Evolutionary conservation across 2,797 vertebrate species (phyloP).

Genomic region (Anabacerthia variegaticeps): DNA sequence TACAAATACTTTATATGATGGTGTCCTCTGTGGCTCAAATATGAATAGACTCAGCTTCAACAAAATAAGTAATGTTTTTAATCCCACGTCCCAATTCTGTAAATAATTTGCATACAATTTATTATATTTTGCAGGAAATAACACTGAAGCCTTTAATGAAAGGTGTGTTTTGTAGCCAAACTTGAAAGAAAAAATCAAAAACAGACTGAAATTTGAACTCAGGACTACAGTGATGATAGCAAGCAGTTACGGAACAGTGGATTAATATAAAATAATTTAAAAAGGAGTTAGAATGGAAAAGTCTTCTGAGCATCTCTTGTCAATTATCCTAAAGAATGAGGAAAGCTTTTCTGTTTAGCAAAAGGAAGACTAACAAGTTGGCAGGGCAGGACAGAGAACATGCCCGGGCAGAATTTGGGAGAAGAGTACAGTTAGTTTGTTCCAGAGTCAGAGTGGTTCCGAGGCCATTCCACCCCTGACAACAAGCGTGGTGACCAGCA

Average conservation of each 20-base stretch:
- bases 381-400: not conserved
- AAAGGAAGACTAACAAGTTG: not conserved
- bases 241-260: not conserved
- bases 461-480: not conserved
- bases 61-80: not conserved
- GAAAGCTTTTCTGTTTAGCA: not conserved
- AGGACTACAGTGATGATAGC: not conserved
- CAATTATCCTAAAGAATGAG: not conserved
- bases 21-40: not conserved
- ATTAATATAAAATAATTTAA: not conserved
- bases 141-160: not conserved
- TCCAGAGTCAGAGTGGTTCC: not conserved
- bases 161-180: not conserved
- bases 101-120: not conserved
- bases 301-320: not conserved
- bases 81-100: not conserved
- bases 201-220: not conserved
- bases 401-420: not conserved
- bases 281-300: not conserved
- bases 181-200: not conserved
- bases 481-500: accelerated
- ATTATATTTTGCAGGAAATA: not conserved
- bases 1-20: not conserved
- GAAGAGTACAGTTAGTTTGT: not conserved
- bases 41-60: not conserved